phyloP scores from a whole-genome alignment of 2,888 invertebrate species.

The Autographa gamma region DNA sequence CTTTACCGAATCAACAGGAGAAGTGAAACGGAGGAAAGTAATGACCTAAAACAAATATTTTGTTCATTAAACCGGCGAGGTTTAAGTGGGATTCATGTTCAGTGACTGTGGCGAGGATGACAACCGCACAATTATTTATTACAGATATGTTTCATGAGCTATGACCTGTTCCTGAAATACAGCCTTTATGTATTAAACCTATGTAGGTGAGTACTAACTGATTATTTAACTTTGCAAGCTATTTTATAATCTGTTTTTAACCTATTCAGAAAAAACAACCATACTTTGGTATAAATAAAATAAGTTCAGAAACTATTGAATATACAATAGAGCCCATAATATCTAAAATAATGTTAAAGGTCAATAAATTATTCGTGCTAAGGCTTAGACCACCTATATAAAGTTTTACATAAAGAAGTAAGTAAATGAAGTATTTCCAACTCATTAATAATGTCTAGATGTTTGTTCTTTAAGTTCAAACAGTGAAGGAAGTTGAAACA shows the following conservation, averaged over 20 bases:
- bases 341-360: neutral
- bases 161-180: slow-evolving; percentile 34
- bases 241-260: neutral
- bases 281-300: neutral
- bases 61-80: slow-evolving; percentile 65
- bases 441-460: slow-evolving; percentile 40
- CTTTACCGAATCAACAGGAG: slow-evolving; percentile 64
- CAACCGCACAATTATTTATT: slow-evolving; percentile 56
- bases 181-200: slow-evolving; percentile 20
- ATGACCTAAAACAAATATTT: slow-evolving; percentile 67
- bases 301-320: neutral
- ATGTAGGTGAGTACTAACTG: slow-evolving; percentile 47
- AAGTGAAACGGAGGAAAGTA: slow-evolving; percentile 67
- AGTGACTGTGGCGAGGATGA: slow-evolving; percentile 76
- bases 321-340: neutral
- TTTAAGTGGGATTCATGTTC: slow-evolving; percentile 75
- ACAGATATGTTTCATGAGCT: slow-evolving; percentile 51
- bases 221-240: neutral
- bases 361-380: slow-evolving; percentile 34
- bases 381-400: slow-evolving; percentile 22
- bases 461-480: slow-evolving; percentile 31
- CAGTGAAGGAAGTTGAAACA: slow-evolving; percentile 16
- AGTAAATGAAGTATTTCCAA: slow-evolving; percentile 47
- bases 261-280: neutral
- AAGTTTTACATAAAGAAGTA: slow-evolving; percentile 45